These are phyloP conservation scores for Aphelinus certus DNA, from an alignment of 1,140 invertebrate species.

Conservation along the genomic window DNA sequence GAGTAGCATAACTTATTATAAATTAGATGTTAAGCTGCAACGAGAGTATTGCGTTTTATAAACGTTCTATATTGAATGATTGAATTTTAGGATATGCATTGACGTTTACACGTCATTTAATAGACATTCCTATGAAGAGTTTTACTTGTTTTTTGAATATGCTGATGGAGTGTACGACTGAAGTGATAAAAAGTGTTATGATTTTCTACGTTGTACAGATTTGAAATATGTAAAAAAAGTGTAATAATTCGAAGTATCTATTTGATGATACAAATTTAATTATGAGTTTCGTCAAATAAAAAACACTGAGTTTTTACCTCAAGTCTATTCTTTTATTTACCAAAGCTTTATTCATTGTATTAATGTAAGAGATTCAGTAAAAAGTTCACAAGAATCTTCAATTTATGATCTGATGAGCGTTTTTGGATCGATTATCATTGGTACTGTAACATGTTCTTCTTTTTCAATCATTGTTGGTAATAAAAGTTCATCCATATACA, in stretches of 20 bases:
- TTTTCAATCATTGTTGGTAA: not conserved
- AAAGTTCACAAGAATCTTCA: not conserved
- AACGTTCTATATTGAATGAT: constrained; percentile 7
- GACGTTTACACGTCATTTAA: not conserved
- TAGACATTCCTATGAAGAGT: constrained; percentile 11
- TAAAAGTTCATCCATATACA: constrained; percentile 4
- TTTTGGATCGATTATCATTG: not conserved
- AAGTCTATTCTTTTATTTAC: not conserved
- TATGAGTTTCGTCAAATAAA: constrained; percentile 5
- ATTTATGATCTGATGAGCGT: not conserved
- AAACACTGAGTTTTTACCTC: not conserved
- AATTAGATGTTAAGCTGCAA: constrained; percentile 1
- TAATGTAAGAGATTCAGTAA: no score
- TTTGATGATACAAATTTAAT: constrained; percentile 1
- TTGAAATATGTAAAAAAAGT: constrained; percentile 21
- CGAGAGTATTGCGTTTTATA: constrained; percentile 23
- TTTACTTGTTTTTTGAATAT: not conserved
- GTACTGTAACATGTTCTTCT: not conserved
- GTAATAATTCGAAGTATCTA: not conserved
- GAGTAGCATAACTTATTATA: not conserved
- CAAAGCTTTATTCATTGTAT: not conserved
- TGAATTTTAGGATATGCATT: constrained; percentile 1
- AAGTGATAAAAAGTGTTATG: constrained; percentile 4
- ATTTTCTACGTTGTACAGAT: constrained; percentile 29
- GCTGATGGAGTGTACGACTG: not conserved